Evolutionary conservation across 2,888 invertebrate genomes (phyloP), one percentile per base, ranked within the genome.

Genomic region (Cotesia congregata): DNA sequence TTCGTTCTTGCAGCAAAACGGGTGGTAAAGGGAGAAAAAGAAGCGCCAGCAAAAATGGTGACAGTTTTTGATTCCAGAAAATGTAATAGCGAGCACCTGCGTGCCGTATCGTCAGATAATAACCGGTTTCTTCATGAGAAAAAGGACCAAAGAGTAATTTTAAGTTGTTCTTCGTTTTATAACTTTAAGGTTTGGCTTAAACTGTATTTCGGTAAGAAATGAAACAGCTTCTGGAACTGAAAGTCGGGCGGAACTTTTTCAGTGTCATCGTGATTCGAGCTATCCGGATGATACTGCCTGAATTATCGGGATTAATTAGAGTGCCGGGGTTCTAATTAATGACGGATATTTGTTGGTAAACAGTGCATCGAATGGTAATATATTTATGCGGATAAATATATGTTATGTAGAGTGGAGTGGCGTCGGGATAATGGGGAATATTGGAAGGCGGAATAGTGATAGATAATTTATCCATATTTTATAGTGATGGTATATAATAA

Each of bases 381-480:
- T 50, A 50, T 50, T 50, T 50, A 50, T 50, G 50, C 12, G 9
- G 50, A 6, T 50, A 50, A 50, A 50, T 50, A 12, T 50, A 50
- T 50, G 9, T 50, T 41, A 41, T 41, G 41, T 50, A 30, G 30
- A 2, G 30, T 30, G 30, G 30, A 30, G 30, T 30, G 30, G 30
- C 30, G 30, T 30, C 3, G 30, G 50, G 50, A 50, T 12, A 50
- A 50, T 50, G 50, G 9, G 12, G 50, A 50, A 50, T 50, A 50
- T 50, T 50, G 50, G 50, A 50, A 50, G 12, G 38, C 30, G 12
- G 65, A 30, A 30, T 65, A 65, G 17, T 65, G 38, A 12, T 20
- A 65, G 38, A 65, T 30, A 30, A 38, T 20, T 6, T 86, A 86
- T 85, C 87, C 86, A 86, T 84, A 84, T 86, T 87, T 87, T 85